These are phyloP conservation scores for Chloroceryle amazona DNA, from an alignment of 2,797 vertebrate genomes.

Conservation along the genomic window DNA sequence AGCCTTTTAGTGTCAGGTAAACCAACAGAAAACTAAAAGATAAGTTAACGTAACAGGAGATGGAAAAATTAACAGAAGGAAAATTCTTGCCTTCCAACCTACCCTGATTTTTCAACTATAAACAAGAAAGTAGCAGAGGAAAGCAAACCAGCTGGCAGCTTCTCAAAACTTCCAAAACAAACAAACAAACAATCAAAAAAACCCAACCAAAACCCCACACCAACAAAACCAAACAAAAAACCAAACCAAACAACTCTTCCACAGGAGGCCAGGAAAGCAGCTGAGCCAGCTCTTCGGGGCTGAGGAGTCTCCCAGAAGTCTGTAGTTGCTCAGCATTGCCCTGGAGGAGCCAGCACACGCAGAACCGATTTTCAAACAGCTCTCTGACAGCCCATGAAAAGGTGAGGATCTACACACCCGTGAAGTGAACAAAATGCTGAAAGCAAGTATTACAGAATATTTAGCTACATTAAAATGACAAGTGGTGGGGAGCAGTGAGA, in stretches of 20 bases:
- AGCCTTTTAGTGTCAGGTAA: background rate
- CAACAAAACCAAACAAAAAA: background rate
- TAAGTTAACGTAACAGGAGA: background rate
- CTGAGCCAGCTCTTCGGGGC: background rate
- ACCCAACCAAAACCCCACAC: background rate
- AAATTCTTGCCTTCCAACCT: background rate
- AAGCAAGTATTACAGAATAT: background rate
- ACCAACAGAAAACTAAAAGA: background rate
- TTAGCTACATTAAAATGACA: background rate
- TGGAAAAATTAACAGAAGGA: background rate
- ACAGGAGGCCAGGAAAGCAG: background rate
- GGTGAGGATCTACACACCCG: background rate
- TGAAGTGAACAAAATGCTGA: background rate
- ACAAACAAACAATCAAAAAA: background rate
- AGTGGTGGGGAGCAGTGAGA: background rate
- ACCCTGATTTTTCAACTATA: background rate
- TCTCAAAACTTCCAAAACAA: background rate
- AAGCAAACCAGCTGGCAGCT: background rate
- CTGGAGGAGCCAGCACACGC: fast-evolving
- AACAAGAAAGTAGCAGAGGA: background rate
- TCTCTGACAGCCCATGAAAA: background rate
- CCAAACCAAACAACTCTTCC: background rate
- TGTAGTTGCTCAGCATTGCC: background rate
- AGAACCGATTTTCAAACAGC: background rate
- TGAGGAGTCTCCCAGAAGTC: background rate